These are phyloP conservation scores for Thymallus thymallus DNA, from an alignment of 2,113 vertebrate species.

Conservation along the genomic window DNA sequence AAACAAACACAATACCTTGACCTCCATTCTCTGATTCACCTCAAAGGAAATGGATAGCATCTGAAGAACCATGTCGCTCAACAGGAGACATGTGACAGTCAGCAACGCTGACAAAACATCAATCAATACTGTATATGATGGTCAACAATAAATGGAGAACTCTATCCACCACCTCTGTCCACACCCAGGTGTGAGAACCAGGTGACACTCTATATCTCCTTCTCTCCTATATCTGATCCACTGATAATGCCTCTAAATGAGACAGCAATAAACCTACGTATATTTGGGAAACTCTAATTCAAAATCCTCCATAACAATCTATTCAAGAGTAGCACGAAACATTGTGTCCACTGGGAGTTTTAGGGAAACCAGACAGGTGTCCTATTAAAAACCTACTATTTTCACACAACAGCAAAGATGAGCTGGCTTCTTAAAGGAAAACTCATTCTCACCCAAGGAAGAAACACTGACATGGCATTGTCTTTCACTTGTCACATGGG, in stretches of 20 bases:
- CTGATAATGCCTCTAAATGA: background rate
- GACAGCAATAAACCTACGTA: background rate
- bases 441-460: background rate
- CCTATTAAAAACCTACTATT: constrained; percentile 41
- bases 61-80: background rate
- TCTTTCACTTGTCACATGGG: no score
- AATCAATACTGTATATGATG: background rate
- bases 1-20: background rate
- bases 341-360: constrained; percentile 11
- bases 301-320: constrained; percentile 4
- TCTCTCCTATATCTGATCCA: background rate
- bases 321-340: background rate
- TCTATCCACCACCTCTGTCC: background rate
- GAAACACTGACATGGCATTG: background rate
- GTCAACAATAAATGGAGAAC: background rate
- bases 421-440: background rate
- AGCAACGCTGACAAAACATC: background rate
- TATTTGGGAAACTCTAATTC: background rate
- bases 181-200: background rate
- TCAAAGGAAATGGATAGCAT: background rate
- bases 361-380: constrained; percentile 51
- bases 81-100: background rate
- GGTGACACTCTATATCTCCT: background rate
- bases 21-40: background rate
- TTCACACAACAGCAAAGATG: background rate